A percentile compares a stretch with the other conserved stretches of the same genome.
Evolutionary conservation across 2,113 vertebrate species (phyloP).

Genomic region (Stomatorhinus ivindoensis): DNA sequence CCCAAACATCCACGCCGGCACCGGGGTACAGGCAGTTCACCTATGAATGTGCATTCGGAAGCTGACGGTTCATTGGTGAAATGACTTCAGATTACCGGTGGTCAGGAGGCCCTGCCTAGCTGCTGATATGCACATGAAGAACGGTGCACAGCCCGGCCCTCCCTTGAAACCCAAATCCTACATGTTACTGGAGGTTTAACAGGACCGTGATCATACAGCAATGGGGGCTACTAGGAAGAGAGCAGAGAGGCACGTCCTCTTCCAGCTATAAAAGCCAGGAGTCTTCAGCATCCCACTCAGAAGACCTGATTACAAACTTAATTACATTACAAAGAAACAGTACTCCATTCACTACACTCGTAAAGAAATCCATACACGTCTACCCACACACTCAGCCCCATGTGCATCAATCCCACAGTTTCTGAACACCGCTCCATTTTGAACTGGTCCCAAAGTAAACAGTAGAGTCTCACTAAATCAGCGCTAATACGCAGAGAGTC

Average conservation of each 20-base stretch:
- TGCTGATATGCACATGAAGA: background rate
- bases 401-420: background rate
- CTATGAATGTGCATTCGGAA: background rate
- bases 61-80: background rate
- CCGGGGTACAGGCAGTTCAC: background rate
- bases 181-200: background rate
- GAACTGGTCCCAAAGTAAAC: constrained; percentile 25
- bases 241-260: background rate
- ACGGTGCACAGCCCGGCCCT: background rate
- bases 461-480: constrained; percentile 26
- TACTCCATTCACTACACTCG: background rate
- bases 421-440: constrained; percentile 4
- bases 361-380: constrained; percentile 21
- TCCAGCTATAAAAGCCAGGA: background rate
- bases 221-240: background rate
- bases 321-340: constrained; percentile 3
- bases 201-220: background rate
- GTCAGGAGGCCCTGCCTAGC: background rate
- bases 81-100: background rate
- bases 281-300: background rate
- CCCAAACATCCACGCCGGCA: background rate
- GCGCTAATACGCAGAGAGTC: constrained; percentile 12
- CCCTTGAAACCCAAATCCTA: background rate
- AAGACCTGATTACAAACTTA: background rate
- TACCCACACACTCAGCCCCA: background rate